Evolutionary conservation across 2,888 invertebrate genomes (phyloP), one percentile per base, ranked within the genome.

Genomic region (Epiblema foenella): DNA sequence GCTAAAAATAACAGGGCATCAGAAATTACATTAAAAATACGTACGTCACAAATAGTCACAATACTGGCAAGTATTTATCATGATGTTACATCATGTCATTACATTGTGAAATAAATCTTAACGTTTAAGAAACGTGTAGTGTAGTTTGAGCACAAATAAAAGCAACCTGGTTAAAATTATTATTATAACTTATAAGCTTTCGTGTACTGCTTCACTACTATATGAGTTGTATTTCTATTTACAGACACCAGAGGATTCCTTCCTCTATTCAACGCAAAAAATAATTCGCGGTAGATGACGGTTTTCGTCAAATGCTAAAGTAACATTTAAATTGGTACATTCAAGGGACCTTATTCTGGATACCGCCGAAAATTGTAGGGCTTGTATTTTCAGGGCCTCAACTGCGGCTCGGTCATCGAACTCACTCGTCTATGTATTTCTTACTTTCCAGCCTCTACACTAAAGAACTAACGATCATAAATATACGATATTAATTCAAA

Each of bases 151-250:
- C 73, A 76, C 73, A 64, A 74, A 69, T 33, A 64, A 60, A 60
- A 76, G 76, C 76, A 24, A 77, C 75, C 75, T 65, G 67, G 73
- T 74, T 46, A 49, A 66, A 69, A 73, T 54, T 58, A 46, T 60
- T 20, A n/a, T n/a, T n/a, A n/a, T 46, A 24, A 8, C n/a, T 17
- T 17, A 24, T 24, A 60, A 24, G 42, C 5, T 20, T 15, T 10
- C 46, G 42, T 17, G 49, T 29, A 29, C 60, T 29, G 29, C 24
- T 24, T 24, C 24, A 24, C 24, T 24, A 24, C 24, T 24, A 24
- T 24, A 3, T 24, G 24, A 24, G 24, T 4, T 24, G 24, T 24
- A 1, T 3, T 1, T 24, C 24, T 24, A 1, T 24, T 4, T 24
- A 24, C 24, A 1, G 24, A 24, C 2, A 1, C 2, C 24, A 24